Conservation (phyloP, 2,113 vertebrate species). For the Cyanocitta stelleri region DNA sequence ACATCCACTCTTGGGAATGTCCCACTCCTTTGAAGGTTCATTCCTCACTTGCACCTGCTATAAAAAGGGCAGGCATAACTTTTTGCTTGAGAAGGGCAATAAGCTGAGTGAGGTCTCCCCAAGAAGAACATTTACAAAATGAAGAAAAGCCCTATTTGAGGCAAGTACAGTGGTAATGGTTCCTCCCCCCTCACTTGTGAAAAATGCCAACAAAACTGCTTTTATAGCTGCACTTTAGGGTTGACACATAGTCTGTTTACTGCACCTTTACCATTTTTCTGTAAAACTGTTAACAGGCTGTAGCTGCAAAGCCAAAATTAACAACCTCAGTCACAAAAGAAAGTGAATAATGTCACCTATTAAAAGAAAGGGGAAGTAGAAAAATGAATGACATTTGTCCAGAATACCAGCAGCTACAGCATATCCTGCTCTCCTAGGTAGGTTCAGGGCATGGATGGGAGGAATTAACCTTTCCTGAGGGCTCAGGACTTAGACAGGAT, state of each 20-base stretch:
- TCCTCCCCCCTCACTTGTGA: neutral
- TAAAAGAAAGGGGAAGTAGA: neutral
- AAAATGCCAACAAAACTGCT: neutral
- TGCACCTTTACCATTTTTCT: neutral
- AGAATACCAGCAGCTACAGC: neutral
- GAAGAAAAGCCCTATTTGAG: neutral
- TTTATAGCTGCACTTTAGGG: neutral
- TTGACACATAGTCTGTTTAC: neutral
- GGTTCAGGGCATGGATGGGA: neutral
- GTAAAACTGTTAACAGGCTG: neutral
- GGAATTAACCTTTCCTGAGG: neutral
- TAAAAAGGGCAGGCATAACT: neutral
- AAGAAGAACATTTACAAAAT: neutral
- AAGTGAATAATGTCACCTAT: neutral
- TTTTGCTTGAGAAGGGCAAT: neutral
- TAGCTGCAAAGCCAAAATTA: neutral
- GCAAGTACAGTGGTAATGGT: neutral
- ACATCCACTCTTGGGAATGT: neutral
- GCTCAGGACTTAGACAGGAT: neutral
- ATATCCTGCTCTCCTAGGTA: neutral
- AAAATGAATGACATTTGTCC: neutral
- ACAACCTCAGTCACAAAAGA: neutral
- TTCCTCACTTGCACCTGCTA: neutral
- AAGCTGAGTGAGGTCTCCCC: neutral
- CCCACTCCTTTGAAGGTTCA: neutral